These are phyloP conservation scores for Hucho hucho DNA, from an alignment of 2,113 vertebrate genomes.

Conservation along the genomic window DNA sequence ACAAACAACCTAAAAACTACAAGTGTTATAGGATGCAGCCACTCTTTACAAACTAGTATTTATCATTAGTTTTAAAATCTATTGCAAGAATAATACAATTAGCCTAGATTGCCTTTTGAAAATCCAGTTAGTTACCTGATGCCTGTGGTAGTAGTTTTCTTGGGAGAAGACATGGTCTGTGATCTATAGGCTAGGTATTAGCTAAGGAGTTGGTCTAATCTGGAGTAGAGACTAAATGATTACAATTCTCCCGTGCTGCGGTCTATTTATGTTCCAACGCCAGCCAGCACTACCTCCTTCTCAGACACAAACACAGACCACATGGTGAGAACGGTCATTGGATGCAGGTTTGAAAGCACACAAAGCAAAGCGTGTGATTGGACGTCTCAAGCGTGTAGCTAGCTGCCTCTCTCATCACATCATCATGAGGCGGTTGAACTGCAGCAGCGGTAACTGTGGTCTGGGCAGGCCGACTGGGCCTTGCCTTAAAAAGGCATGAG, in stretches of 20 bases:
- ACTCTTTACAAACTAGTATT: no score
- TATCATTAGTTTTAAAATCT: no score
- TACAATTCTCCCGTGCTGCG: conserved; percentile 7
- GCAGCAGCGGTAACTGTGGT: not conserved
- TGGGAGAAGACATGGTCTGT: conserved; percentile 46
- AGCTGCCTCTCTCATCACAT: conserved; percentile 38
- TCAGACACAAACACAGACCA: not conserved
- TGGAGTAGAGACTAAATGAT: not conserved
- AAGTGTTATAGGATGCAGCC: no score
- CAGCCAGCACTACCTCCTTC: not conserved
- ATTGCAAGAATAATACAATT: no score
- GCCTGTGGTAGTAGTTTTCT: conserved; percentile 37
- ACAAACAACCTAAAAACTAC: not conserved
- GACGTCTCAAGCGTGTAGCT: conserved; percentile 22
- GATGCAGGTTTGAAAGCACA: conserved; percentile 44
- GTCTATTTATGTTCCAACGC: conserved; percentile 36
- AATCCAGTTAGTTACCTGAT: conserved; percentile 41
- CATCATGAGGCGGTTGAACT: conserved; percentile 2
- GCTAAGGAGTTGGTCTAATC: not conserved
- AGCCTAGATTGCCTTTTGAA: no score
- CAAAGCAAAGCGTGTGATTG: conserved; percentile 52
- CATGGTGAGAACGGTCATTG: not conserved
- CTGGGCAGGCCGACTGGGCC: not conserved
- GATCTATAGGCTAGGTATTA: not conserved
- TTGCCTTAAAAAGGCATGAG: conserved; percentile 54